Conservation (phyloP, 2,113 vertebrate species). For the Lophochroa leadbeateri region DNA sequence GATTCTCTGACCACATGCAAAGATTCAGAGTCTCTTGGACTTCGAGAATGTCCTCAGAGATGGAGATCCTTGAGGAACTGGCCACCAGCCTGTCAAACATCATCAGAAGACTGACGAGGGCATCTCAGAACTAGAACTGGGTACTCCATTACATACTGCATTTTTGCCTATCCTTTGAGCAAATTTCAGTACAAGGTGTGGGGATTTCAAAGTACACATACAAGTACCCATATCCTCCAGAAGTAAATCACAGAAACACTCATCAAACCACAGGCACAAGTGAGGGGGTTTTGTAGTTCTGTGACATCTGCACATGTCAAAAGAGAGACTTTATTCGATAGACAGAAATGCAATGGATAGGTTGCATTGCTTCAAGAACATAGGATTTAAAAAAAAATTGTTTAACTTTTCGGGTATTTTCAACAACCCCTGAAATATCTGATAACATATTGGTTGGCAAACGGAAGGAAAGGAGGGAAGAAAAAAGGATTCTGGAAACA, state of each 20-base stretch:
- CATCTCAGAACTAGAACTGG: background rate
- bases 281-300: background rate
- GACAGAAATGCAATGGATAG: background rate
- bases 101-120: background rate
- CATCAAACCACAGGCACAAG: background rate
- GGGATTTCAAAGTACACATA: background rate
- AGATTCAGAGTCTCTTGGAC: background rate
- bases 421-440: background rate
- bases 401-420: background rate
- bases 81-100: background rate
- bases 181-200: background rate
- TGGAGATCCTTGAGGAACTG: background rate
- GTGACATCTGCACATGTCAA: background rate
- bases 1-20: background rate
- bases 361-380: background rate
- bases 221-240: background rate
- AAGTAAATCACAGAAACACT: background rate
- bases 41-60: background rate
- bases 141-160: background rate
- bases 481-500: background rate
- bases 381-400: background rate
- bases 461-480: background rate
- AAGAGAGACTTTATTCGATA: background rate
- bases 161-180: background rate
- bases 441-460: background rate